Percentiles rank a stretch among this genome's conserved stretches.
Evolutionary conservation across 2,888 invertebrate genomes (phyloP).

Genomic region (Monoplex corrugatus): DNA sequence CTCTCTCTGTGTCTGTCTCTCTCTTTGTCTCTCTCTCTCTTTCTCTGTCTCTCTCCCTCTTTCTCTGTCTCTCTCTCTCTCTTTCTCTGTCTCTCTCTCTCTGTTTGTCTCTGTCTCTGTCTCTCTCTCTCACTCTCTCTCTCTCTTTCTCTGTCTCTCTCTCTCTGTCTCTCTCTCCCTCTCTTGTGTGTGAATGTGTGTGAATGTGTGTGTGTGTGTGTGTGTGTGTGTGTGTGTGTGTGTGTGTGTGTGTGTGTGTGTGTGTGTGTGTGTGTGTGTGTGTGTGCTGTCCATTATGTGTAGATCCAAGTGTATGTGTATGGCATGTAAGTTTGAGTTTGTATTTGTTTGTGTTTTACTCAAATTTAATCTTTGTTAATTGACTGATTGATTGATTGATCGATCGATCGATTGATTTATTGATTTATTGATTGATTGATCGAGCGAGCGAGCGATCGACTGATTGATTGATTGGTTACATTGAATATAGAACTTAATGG

Average conservation of each 20-base stretch:
- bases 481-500: no score
- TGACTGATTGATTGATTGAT: neutral
- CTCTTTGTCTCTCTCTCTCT: neutral
- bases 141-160: neutral
- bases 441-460: no score
- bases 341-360: neutral
- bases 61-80: neutral
- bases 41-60: neutral
- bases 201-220: neutral
- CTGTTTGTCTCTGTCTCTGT: neutral
- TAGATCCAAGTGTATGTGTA: neutral
- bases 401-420: neutral
- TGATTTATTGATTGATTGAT: neutral
- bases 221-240: conserved; percentile 40
- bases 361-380: neutral
- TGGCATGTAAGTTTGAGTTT: neutral
- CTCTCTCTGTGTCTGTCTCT: neutral
- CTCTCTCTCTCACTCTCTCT: neutral
- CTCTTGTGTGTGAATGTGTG: neutral
- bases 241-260: conserved; percentile 38
- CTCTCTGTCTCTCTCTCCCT: conserved; percentile 3
- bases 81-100: neutral
- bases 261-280: conserved; percentile 16
- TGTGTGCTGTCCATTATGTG: no score
- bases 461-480: no score